Base-by-base conservation (phyloP, 1,140 invertebrate genomes). In the Danaus plexippus region DNA sequence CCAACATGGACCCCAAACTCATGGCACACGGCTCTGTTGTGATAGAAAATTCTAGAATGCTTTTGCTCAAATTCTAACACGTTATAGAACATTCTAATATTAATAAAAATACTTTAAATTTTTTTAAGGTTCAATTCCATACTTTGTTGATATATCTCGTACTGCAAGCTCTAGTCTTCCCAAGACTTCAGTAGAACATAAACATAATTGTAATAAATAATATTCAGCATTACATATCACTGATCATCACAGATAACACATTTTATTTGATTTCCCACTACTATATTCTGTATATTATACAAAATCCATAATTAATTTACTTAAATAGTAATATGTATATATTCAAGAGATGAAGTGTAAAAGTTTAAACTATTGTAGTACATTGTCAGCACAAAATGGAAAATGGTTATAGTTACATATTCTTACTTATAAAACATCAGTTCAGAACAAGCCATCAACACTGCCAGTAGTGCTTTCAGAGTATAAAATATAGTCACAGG, bases 371-470 rank as follows among this genome's bases (percentile, higher is more conserved):
- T 32, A 32, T 32, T 32, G 6, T 22, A 22, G 18, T 32, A 6
- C 7, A 0, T 32, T 32, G 22, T 32, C 7, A 32, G 22, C 5
- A 32, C 7, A 8, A 8, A 32, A 32, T 32, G 5, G 22, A 32
- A 32, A 32, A 32, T 3, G 7, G 22, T 32, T 32, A 32, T 15
- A 32, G 22, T 32, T 32, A 32, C 22, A 3, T 32, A 32, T 32
- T 32, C 91, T 90, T 88, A 97, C 95, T 94, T 95, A 86, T 98
- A 99, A 84, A 99, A 97, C 87, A 95, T 96, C 44, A 96, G 91
- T 87, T 99, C 97, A 73, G 94, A 92, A 41, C 92, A 84, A 7
- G 96, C 92, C 86, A 94, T 94, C 5, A 91, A 85, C 11, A 97
- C 87, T 0, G 92, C 96, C 6, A 99, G 87, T 15, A 97, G 80